Evolutionary conservation across 2,888 invertebrate genomes (phyloP), one percentile per base, ranked within the genome.

Genomic region (Lochmaea crataegi): DNA sequence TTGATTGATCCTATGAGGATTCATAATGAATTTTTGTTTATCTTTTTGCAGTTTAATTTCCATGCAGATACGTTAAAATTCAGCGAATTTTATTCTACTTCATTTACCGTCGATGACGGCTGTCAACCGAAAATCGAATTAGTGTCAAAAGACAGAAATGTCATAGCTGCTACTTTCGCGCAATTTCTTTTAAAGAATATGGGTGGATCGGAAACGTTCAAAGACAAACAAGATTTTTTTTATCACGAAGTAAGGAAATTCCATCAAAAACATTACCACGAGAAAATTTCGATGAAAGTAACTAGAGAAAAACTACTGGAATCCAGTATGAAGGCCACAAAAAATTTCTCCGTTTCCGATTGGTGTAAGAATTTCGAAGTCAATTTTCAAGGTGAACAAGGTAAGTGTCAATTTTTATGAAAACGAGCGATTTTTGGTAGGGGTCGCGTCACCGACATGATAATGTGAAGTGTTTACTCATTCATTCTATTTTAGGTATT

Each of bases 351-450:
- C 32, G 91, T 94, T n/a, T 92, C 93, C 69, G 97, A 97, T 88
- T 98, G 97, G 97, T 97, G 96, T 87, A 92, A 94, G 84, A 96
- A 94, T 88, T 97, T 97, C 86, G 97, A 97, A 88, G 93, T 97
- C 76, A 93, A 92, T 71, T 97, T 97, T 87, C 92, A 94, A 85
- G 96, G 96, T n/a, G 97, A 98, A 86, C 96, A 96, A 90, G 97
- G 96, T 94, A 82, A 77, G 78, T 38, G 4, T 22, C 42, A 9
- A 12, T n/a, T 63, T 63, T 18, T 38, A n/a, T n/a, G n/a, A n/a
- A n/a, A n/a, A n/a, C 11, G 10, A 64, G n/a, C n/a, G n/a, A 14
- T 63, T 51, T 41, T 51, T 51, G 12, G 5, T 12, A n/a, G n/a
- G n/a, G n/a, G n/a, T n/a, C n/a, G n/a, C n/a, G n/a, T n/a, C n/a